Percentiles rank a stretch among this genome's conserved stretches.
These are phyloP conservation scores for Nymphalis polychloros DNA, from an alignment of 2,888 invertebrate genomes.

Conservation along the genomic window DNA sequence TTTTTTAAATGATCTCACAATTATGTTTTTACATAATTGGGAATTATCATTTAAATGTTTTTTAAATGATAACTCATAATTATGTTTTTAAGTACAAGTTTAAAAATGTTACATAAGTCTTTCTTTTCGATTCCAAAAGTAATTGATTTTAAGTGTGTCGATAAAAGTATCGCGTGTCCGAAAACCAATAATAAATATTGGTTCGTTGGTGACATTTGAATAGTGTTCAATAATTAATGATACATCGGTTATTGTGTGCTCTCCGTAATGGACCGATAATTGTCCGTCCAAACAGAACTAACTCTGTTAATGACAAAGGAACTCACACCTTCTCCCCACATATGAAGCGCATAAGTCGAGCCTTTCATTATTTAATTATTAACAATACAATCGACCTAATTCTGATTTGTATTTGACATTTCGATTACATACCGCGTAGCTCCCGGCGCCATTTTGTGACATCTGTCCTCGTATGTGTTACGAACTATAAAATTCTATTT, in stretches of 20 bases:
- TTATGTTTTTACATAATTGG: too few relatives aligned
- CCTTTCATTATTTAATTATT: conserved; percentile 79
- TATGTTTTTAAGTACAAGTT: neutral
- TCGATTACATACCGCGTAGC: conserved; percentile 72
- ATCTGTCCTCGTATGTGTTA: conserved; percentile 80
- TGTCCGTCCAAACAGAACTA: conserved; percentile 79
- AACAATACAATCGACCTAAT: conserved; percentile 81
- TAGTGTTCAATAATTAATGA: conserved; percentile 71
- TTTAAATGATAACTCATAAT: too few relatives aligned
- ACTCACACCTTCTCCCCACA: conserved; percentile 66
- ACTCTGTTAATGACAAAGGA: conserved; percentile 77
- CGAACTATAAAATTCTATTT: conserved; percentile 82
- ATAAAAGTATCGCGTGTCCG: conserved; percentile 42
- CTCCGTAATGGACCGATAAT: conserved; percentile 78
- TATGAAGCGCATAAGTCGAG: conserved; percentile 36
- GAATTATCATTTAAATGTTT: too few relatives aligned
- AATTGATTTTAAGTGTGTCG: conserved; percentile 43
- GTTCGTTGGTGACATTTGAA: conserved; percentile 58
- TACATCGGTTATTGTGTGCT: conserved; percentile 67
- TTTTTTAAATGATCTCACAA: too few relatives aligned
- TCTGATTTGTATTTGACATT: conserved; percentile 82
- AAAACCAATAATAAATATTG: conserved; percentile 48
- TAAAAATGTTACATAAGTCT: conserved; percentile 14
- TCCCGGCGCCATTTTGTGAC: conserved; percentile 78
- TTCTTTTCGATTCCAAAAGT: conserved; percentile 36